phyloP scores from a whole-genome alignment of 1,140 invertebrate species.

The Drosophila pseudoobscura region DNA sequence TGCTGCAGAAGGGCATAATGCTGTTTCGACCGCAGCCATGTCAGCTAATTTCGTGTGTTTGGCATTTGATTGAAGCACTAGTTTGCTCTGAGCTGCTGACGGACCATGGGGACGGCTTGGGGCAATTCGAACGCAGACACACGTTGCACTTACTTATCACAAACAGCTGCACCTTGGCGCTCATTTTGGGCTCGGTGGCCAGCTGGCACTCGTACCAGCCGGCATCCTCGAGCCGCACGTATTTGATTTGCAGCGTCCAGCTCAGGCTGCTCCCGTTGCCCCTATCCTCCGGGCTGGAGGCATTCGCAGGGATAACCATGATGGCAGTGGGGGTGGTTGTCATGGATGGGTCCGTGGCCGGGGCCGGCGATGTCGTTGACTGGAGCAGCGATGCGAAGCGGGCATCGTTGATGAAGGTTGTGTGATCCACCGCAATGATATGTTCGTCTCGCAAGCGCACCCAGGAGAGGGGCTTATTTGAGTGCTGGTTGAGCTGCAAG shows the following conservation, averaged over 20 bases:
- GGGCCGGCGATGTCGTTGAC: conserved; percentile 60
- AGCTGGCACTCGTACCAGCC: conserved; percentile 90
- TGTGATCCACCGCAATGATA: conserved; percentile 93
- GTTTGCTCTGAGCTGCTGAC: not conserved
- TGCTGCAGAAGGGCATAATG: too few species aligned
- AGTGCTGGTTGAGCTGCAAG: conserved; percentile 68
- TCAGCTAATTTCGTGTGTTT: too few species aligned
- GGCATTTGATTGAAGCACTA: not conserved
- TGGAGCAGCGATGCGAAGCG: conserved; percentile 91
- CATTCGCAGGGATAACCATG: conserved; percentile 9
- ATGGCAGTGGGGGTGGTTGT: conserved; percentile 4
- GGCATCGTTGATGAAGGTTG: conserved; percentile 94
- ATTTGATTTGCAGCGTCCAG: conserved; percentile 94
- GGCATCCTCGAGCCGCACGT: conserved; percentile 85
- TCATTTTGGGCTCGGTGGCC: conserved; percentile 88
- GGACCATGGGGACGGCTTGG: too few species aligned
- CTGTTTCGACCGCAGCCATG: too few species aligned
- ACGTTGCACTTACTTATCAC: conserved; percentile 86
- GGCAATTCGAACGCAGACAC: too few species aligned
- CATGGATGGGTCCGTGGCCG: conserved; percentile 7
- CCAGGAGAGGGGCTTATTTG: conserved; percentile 95
- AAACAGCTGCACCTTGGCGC: conserved; percentile 87
- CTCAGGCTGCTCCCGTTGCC: conserved; percentile 87
- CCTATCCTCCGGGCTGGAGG: conserved; percentile 76
- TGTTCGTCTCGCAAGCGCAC: conserved; percentile 93